Percentiles rank a stretch among this genome's conserved stretches.
phyloP scores from a whole-genome alignment of 2,113 vertebrate genomes.

The Leiothrix lutea region DNA sequence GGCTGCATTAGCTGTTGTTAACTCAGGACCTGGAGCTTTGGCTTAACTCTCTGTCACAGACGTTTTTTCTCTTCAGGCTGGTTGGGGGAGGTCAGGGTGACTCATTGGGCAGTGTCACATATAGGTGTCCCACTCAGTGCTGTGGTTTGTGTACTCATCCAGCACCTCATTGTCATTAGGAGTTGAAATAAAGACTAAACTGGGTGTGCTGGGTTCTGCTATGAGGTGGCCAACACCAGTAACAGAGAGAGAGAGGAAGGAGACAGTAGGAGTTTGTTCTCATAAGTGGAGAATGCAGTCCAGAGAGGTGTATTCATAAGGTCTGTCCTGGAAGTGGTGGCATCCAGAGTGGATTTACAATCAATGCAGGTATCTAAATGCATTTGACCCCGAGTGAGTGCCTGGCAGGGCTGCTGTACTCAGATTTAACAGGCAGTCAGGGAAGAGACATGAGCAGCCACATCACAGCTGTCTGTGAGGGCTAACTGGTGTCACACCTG shows the following conservation, averaged over 20 bases:
- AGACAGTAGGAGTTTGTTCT: background rate
- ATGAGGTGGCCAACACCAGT: background rate
- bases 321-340: background rate
- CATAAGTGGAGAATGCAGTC: background rate
- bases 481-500: background rate
- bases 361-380: background rate
- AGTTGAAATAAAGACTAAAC: background rate
- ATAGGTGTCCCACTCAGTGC: background rate
- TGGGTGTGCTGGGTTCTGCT: background rate
- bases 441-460: background rate
- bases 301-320: background rate
- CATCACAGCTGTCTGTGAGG: background rate
- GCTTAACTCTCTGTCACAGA: background rate
- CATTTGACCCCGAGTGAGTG: background rate
- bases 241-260: background rate
- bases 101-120: background rate
- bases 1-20: background rate
- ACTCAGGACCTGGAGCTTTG: background rate
- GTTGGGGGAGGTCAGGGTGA: rapidly evolving
- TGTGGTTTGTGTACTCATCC: background rate
- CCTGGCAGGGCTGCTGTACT: background rate
- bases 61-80: background rate
- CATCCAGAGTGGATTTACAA: background rate
- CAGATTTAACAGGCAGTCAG: background rate
- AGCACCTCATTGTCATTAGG: background rate